These are phyloP conservation scores for Lamprotornis superbus DNA, from an alignment of 2,113 vertebrate genomes.

Conservation along the genomic window DNA sequence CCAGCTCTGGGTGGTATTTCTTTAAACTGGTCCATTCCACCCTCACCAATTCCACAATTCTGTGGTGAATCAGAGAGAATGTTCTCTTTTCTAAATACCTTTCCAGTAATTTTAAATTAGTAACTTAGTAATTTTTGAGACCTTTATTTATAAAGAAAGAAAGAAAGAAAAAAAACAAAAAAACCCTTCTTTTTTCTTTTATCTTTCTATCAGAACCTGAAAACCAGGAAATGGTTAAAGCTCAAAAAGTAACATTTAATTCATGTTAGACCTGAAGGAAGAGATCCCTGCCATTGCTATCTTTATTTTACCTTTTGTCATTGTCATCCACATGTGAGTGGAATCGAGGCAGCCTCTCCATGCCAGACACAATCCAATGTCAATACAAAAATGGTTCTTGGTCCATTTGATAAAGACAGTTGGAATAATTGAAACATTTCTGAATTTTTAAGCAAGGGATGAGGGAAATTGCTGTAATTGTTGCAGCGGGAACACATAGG, in stretches of 20 bases:
- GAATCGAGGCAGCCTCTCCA: neutral
- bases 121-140: neutral
- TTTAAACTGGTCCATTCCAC: neutral
- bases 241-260: neutral
- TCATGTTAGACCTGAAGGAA: neutral
- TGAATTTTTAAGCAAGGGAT: neutral
- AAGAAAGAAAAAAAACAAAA: neutral
- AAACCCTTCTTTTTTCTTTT: fast-evolving
- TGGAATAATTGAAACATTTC: neutral
- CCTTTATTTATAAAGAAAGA: neutral
- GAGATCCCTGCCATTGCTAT: neutral
- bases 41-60: fast-evolving
- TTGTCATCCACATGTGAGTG: neutral
- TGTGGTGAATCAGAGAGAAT: neutral
- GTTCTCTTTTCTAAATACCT: neutral
- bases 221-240: neutral
- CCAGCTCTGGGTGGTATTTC: neutral
- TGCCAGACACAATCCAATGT: neutral
- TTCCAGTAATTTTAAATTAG: neutral
- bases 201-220: neutral
- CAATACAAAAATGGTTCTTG: neutral
- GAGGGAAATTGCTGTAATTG: neutral
- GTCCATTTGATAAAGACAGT: neutral
- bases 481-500: neutral
- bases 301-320: neutral